phyloP scores from a whole-genome alignment of 2,888 invertebrate genomes.

The Poecilus cupreus region DNA sequence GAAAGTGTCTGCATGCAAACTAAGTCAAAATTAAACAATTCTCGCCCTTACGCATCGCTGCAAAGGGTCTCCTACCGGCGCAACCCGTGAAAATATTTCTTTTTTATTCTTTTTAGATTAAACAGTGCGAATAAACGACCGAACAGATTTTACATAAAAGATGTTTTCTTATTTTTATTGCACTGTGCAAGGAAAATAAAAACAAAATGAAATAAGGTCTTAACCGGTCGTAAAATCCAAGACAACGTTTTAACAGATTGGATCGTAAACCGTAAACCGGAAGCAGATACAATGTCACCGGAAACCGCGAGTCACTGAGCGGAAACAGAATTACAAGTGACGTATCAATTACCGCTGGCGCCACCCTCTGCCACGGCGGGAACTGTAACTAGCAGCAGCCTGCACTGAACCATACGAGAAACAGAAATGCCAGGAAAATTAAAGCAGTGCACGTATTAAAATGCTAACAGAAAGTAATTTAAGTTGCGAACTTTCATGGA shows the following conservation, averaged over 20 bases:
- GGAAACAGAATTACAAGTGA: conserved; percentile 45
- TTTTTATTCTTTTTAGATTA: conserved; percentile 47
- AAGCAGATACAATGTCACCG: conserved; percentile 41
- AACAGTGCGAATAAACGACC: conserved; percentile 45
- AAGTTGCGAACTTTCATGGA: conserved; percentile 3
- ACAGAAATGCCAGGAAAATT: not conserved
- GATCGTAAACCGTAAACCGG: conserved; percentile 62
- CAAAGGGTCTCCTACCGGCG: not conserved
- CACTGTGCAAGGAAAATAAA: conserved; percentile 47
- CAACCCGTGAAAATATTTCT: conserved; percentile 24
- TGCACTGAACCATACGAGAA: not conserved
- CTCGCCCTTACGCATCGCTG: conserved; percentile 2
- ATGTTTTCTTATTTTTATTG: conserved; percentile 41
- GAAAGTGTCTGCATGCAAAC: conserved; percentile 59
- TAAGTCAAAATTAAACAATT: conserved; percentile 48
- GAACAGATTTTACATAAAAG: conserved; percentile 48
- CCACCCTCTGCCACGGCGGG: not conserved
- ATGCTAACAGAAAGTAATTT: conserved; percentile 38
- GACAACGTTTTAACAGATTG: conserved; percentile 63
- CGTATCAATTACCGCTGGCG: conserved; percentile 28
- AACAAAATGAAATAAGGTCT: conserved; percentile 39
- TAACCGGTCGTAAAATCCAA: conserved; percentile 35
- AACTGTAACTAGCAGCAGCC: conserved; percentile 26
- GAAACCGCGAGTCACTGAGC: conserved; percentile 21
- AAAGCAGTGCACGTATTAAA: conserved; percentile 26